Evolutionary conservation across 2,797 vertebrate genomes (phyloP).

Genomic region (Phalanger gymnotis): DNA sequence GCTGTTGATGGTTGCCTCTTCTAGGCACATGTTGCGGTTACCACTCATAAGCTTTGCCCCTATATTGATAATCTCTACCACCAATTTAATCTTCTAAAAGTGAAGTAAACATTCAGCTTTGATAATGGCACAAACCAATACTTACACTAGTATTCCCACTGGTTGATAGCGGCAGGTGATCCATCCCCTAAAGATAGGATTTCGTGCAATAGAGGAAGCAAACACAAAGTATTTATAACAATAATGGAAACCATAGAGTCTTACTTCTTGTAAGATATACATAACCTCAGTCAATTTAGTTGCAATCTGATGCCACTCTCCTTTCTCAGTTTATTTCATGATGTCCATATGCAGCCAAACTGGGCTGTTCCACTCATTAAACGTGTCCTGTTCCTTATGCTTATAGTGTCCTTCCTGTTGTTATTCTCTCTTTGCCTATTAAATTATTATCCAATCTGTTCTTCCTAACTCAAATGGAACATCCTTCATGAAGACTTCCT

Average conservation of each 20-base stretch:
- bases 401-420: not conserved
- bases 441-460: not conserved
- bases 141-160: no score
- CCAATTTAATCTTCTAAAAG: not conserved
- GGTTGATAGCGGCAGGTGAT: not conserved
- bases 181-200: not conserved
- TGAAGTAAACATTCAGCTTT: not conserved
- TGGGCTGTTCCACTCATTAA: not conserved
- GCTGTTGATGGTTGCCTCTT: not conserved
- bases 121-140: not conserved
- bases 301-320: not conserved
- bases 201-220: not conserved
- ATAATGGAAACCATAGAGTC: not conserved
- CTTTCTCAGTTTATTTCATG: not conserved
- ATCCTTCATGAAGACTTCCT: not conserved
- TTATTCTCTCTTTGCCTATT: not conserved
- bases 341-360: not conserved
- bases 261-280: rapidly evolving
- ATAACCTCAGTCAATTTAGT: not conserved
- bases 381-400: not conserved
- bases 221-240: not conserved
- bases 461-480: not conserved
- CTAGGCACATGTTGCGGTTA: not conserved
- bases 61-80: not conserved
- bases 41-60: not conserved